Percentiles rank a stretch among this genome's conserved stretches.
Conservation (phyloP, 2,113 vertebrate species). For the Anthoscopus minutus region DNA sequence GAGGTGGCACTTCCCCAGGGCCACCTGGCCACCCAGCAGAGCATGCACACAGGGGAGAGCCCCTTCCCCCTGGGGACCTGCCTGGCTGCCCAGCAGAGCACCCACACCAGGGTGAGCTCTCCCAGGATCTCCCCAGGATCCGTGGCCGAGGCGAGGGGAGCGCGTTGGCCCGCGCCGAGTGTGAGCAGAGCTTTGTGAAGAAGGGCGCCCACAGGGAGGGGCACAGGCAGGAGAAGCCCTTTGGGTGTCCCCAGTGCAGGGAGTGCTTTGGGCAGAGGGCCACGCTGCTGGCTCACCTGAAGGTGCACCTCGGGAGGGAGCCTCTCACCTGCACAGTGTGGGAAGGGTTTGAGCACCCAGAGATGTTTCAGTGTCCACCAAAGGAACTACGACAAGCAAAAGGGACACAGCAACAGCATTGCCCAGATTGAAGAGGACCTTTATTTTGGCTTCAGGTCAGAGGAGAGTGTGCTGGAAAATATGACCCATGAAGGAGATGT, state of each 20-base stretch:
- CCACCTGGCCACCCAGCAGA: not conserved
- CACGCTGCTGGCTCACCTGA: not conserved
- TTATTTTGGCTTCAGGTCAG: not conserved
- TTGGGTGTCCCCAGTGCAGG: not conserved
- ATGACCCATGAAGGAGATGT: not conserved
- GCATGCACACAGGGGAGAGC: not conserved
- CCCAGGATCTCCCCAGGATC: not conserved
- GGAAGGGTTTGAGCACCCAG: too few species aligned
- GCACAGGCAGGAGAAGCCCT: not conserved
- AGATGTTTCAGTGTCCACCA: too few species aligned
- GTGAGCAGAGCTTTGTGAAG: not conserved
- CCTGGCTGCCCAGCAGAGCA: not conserved
- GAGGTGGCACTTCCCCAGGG: not conserved
- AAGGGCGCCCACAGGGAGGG: not conserved
- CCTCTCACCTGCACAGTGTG: too few species aligned
- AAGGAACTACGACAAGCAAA: too few species aligned
- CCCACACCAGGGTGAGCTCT: not conserved
- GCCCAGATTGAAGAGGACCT: too few species aligned
- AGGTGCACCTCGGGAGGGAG: too few species aligned
- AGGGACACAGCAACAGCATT: too few species aligned
- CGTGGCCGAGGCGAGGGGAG: too few species aligned
- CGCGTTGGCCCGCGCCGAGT: not conserved
- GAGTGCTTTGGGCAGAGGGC: conserved; percentile 12
- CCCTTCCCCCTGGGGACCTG: not conserved
- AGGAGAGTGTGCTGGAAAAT: not conserved